A percentile compares a stretch with the other conserved stretches of the same genome.
Evolutionary conservation across 37 sponge, comb jelly and placozoan genomes (phyloP).

Genomic region (Crambe crambe): DNA sequence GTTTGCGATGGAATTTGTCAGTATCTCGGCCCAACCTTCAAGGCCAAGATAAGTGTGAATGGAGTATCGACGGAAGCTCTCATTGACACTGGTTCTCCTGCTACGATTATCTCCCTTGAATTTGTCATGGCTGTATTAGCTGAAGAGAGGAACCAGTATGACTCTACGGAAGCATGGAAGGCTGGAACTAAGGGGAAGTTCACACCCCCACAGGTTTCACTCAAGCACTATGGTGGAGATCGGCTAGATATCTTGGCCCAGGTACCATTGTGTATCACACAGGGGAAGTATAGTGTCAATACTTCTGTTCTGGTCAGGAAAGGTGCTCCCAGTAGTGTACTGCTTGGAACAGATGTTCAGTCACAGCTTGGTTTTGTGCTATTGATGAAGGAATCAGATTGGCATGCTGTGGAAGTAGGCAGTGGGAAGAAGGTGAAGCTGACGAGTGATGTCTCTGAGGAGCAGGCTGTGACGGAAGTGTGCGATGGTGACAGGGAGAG

Average conservation of each 20-base stretch:
- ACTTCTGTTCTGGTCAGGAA: slow-evolving; percentile 39
- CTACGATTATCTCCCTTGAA: slow-evolving; percentile 32
- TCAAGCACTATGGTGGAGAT: slow-evolving; percentile 50
- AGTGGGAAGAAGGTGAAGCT: background rate
- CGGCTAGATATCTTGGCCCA: slow-evolving; percentile 25
- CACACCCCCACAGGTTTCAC: background rate
- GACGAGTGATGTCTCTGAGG: background rate
- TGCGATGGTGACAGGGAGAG: background rate
- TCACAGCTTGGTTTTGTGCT: slow-evolving; percentile 30
- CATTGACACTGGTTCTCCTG: slow-evolving; percentile 64
- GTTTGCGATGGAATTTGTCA: background rate
- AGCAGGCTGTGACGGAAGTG: background rate
- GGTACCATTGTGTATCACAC: background rate
- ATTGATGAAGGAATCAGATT: background rate
- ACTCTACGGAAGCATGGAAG: slow-evolving; percentile 14
- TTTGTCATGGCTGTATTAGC: slow-evolving; percentile 9
- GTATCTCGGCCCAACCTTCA: slow-evolving; percentile 24
- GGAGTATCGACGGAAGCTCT: slow-evolving; percentile 35
- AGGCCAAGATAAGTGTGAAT: slow-evolving; percentile 21
- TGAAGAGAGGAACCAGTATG: background rate
- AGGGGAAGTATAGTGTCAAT: background rate
- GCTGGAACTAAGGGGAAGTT: slow-evolving; percentile 4
- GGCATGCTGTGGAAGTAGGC: background rate
- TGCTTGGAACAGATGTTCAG: slow-evolving; percentile 61
- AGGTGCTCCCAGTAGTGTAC: slow-evolving; percentile 34